Conservation (phyloP, 1,140 invertebrate species). For the Brachystomella parvula region DNA sequence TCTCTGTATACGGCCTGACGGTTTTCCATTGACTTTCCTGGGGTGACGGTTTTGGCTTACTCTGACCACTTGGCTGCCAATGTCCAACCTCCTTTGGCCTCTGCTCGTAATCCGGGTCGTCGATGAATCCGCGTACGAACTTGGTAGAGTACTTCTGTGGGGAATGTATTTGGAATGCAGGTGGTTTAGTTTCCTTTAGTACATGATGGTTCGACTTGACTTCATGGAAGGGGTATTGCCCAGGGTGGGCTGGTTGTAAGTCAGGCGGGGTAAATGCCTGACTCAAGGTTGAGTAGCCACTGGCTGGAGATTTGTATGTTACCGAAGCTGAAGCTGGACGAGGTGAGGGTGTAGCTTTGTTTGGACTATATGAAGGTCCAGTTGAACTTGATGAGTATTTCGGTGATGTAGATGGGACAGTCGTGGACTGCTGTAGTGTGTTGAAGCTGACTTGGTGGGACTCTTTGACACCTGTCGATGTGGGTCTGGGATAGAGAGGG, state of each 20-base stretch:
- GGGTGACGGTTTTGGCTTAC: not conserved
- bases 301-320: not conserved
- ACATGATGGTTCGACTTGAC: not conserved
- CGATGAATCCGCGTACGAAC: not conserved
- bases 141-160: not conserved
- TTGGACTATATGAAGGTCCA: not conserved
- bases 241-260: not conserved
- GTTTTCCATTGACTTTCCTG: not conserved
- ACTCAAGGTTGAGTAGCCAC: not conserved
- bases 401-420: too few relatives aligned
- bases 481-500: constrained; percentile 1
- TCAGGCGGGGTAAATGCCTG: not conserved
- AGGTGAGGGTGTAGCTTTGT: not conserved
- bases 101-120: too few relatives aligned
- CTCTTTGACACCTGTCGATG: too few relatives aligned
- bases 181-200: not conserved
- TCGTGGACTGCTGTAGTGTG: not conserved
- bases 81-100: not conserved
- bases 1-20: too few relatives aligned
- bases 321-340: not conserved
- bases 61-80: not conserved
- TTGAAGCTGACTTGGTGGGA: not conserved
- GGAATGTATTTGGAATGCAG: too few relatives aligned
- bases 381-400: not conserved
- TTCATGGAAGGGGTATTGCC: too few relatives aligned